Evolutionary conservation across 2,888 invertebrate genomes (phyloP), one percentile per base, ranked within the genome.

Genomic region (Zhuqinia jingwanae): DNA sequence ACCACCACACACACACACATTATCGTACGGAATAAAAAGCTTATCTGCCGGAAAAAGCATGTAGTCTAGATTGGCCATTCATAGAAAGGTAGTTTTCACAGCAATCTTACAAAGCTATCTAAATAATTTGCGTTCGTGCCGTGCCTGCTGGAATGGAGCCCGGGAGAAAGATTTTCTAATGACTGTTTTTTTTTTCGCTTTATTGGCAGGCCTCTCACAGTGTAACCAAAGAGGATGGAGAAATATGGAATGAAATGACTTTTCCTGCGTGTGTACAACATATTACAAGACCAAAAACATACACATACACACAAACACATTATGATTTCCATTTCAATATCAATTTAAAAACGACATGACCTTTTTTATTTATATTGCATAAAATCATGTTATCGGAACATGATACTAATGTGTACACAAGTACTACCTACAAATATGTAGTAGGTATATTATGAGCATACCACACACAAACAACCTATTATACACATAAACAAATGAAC

Each of bases 41-140:
- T 84, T 84, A 84, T 84, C 84, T 76, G 6, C 77, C 65, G 84
- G 56, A 77, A 82, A 70, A 56, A 56, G 27, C 22, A 22, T 17
- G 20, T 27, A 73, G 45, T 73, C 58, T 47, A 73, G 6, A 15
- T 17, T 27, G 60, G 22, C 30, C 60, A 73, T 81, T 81, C 20
- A 45, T 27, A 22, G 47, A 60, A 47, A 45, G 30, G 63, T 17
- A 45, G 42, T 20, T 76, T 76, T 36, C 36, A 27, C 47, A 42
- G 45, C 45, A 83, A 83, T 83, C 82, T 76, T 25, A 11, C 75
- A 22, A 36, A 1, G 30, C 0, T 36, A 83, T 83, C 82, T 76
- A 76, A 45, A 84, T 84, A 84, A 84, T 84, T 84, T 77, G 36
- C 53, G 63, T 36, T 45, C 17, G 65, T 76, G 65, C 27, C 50